phyloP scores from a whole-genome alignment of 2,113 vertebrate species.

The Elaphurus davidianus region DNA sequence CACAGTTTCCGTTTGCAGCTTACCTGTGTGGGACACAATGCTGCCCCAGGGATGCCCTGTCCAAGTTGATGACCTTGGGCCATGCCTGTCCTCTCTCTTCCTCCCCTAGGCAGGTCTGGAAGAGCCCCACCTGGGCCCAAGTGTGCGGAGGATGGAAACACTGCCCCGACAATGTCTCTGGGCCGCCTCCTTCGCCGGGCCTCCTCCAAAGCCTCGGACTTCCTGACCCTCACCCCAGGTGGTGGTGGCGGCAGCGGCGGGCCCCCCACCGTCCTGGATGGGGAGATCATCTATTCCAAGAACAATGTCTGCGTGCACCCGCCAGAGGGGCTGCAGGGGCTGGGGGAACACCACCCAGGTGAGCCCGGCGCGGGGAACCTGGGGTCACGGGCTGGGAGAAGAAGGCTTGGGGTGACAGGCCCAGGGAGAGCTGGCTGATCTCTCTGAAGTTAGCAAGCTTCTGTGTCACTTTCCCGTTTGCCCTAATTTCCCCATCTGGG shows the following conservation, averaged over 20 bases:
- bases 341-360: conserved; percentile 97
- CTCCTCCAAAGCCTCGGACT: conserved; percentile 95
- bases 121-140: conserved; percentile 51
- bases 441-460: no score
- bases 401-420: not conserved
- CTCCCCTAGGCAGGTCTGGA: conserved; percentile 57
- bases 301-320: conserved; percentile 99
- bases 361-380: fast-evolving
- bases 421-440: not conserved
- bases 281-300: conserved; percentile 98
- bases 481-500: not conserved
- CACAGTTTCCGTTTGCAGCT: fast-evolving
- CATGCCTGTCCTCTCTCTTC: not conserved
- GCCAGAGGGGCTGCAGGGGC: conserved; percentile 88
- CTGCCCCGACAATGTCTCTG: conserved; percentile 91
- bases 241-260: conserved; percentile 62
- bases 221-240: conserved; percentile 91
- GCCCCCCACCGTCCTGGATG: conserved; percentile 85
- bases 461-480: not conserved
- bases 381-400: not conserved
- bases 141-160: conserved; percentile 92
- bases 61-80: fast-evolving
- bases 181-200: conserved; percentile 97
- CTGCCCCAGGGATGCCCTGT: fast-evolving
- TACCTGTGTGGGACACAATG: fast-evolving